phyloP scores from a whole-genome alignment of 2,113 vertebrate genomes.

The Clarias macrocephalus region DNA sequence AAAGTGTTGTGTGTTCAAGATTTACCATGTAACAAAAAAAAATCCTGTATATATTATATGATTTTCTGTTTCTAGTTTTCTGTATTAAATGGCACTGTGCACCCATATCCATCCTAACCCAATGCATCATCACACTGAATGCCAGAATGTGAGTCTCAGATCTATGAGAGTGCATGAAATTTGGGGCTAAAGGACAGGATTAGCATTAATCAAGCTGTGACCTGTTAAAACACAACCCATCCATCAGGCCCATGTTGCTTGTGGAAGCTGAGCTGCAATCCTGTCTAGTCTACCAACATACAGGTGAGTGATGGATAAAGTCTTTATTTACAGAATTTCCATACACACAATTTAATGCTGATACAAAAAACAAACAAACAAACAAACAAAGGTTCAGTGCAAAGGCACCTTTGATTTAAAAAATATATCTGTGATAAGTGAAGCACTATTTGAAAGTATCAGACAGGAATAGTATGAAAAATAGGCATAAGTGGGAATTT shows the following conservation, averaged over 20 bases:
- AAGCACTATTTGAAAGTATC: background rate
- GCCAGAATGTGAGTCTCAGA: slow-evolving; percentile 60
- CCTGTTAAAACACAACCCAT: slow-evolving; percentile 73
- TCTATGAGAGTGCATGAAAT: slow-evolving; percentile 62
- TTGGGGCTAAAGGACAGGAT: slow-evolving; percentile 51
- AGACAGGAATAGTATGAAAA: background rate
- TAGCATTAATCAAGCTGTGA: slow-evolving; percentile 75
- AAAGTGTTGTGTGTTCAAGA: background rate
- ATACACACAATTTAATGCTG: slow-evolving; percentile 14
- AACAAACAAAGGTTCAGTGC: background rate
- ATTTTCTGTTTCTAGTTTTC: too few relatives aligned
- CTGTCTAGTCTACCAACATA: slow-evolving; percentile 66
- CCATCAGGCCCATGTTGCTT: slow-evolving; percentile 64
- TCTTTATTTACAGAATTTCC: slow-evolving; percentile 23
- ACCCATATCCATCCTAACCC: background rate
- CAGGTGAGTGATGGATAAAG: slow-evolving; percentile 65
- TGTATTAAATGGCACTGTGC: background rate
- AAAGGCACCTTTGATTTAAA: background rate
- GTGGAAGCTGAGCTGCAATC: slow-evolving; percentile 70
- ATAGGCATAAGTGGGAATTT: background rate
- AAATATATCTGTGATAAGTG: background rate
- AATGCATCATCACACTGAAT: slow-evolving; percentile 35
- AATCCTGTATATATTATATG: too few relatives aligned
- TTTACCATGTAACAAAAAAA: background rate
- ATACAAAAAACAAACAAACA: background rate